Evolutionary conservation across 1,140 invertebrate species (phyloP), one percentile per base, ranked within the genome.

Genomic region (Dinothrombium tinctorium): DNA sequence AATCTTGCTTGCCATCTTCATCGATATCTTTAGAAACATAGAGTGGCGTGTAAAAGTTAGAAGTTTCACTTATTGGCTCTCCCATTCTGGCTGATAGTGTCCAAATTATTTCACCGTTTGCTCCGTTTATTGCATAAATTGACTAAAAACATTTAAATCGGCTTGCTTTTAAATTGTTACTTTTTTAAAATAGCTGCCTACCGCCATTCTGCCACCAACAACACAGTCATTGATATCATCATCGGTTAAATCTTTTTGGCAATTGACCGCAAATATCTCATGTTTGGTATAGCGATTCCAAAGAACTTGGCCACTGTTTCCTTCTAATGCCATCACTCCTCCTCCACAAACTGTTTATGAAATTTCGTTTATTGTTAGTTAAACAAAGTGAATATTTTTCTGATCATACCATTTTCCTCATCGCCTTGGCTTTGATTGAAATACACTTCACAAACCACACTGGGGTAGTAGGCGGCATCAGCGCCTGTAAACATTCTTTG

Each of bases 231-330:
- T 64, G 21, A 69, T 55, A 9, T 63, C 63, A 59, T 84, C 79
- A 11, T 53, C 51, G 50, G 73, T 75, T 1, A 83, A 50, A 57
- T 83, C 79, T 11, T 62, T 57, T 26, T 66, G 65, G 57, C 80
- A 83, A 50, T 76, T 74, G 8, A 81, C 50, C 2, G 69, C 71
- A 54, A 73, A 77, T 22, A 83, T 62, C 48, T 76, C 73, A 52
- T 77, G 73, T 42, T 63, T 57, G 7, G 69, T 64, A 69, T 75
- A 80, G 43, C 70, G 67, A 9, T 68, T 67, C 79, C 79, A 84
- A 12, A 83, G 40, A n/a, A 69, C 68, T 32, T 65, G 57, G 2
- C 79, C 79, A 38, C 65, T 71, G 33, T 51, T 55, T 2, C 79
- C 79, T 56, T 82, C 68, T 8, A 84, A 49, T 4, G 76, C 76